Percentiles rank a stretch among this genome's conserved stretches.
Evolutionary conservation across 2,888 invertebrate genomes (phyloP).

Genomic region (Platycheirus albimanus): DNA sequence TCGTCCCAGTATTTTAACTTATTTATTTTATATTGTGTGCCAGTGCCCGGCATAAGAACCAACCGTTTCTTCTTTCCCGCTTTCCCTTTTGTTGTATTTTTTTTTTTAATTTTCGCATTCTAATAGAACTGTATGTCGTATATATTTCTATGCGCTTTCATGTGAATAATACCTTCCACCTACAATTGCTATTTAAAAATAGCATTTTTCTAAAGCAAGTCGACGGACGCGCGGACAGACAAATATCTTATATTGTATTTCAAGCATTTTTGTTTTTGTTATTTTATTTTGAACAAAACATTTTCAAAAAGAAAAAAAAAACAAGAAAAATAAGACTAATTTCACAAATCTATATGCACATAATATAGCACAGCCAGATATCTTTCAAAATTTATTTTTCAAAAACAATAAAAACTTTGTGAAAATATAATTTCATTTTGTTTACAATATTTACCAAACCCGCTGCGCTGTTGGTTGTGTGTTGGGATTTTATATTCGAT

Average conservation of each 20-base stretch:
- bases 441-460: slow-evolving; percentile 38
- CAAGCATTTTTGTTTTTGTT: slow-evolving; percentile 17
- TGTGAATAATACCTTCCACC: slow-evolving; percentile 78
- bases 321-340: slow-evolving; percentile 68
- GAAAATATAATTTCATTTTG: slow-evolving; percentile 44
- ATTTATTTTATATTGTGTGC: slow-evolving; percentile 42
- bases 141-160: slow-evolving; percentile 46
- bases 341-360: slow-evolving; percentile 18
- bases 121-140: not conserved
- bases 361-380: not conserved
- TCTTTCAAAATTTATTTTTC: not conserved
- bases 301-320: slow-evolving; percentile 76
- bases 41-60: slow-evolving; percentile 30
- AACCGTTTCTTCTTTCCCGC: slow-evolving; percentile 29
- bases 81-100: slow-evolving; percentile 27
- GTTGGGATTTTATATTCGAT: slow-evolving; percentile 2
- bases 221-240: slow-evolving; percentile 76
- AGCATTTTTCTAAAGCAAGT: slow-evolving; percentile 78
- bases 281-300: slow-evolving; percentile 76
- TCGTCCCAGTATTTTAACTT: slow-evolving; percentile 64
- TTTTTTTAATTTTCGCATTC: slow-evolving; percentile 45
- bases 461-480: slow-evolving; percentile 9
- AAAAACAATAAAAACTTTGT: slow-evolving; percentile 1
- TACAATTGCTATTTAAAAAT: slow-evolving; percentile 82
- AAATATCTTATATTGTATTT: slow-evolving; percentile 70